Evolutionary conservation across 2,113 vertebrate species (phyloP).

Genomic region (Hydrolagus affinis): DNA sequence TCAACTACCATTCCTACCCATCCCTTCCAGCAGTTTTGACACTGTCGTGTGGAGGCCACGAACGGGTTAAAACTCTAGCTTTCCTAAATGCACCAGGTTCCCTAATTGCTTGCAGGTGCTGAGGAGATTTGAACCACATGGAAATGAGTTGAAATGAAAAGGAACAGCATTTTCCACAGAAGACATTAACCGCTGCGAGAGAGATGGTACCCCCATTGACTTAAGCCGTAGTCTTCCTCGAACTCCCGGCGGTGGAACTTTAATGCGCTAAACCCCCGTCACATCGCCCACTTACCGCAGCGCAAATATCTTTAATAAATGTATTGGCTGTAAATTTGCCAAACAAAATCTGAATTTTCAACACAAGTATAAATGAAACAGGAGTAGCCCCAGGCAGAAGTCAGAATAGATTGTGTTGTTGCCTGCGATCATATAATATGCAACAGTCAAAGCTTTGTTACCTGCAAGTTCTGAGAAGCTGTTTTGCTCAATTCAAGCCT

Average conservation of each 20-base stretch:
- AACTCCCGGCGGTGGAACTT: background rate
- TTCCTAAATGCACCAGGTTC: too few species aligned
- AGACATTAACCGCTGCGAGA: background rate
- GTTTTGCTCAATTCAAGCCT: background rate
- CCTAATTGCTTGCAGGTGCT: background rate
- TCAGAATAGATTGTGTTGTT: too few species aligned
- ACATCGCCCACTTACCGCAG: background rate
- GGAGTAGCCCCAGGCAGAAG: background rate
- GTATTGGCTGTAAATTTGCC: background rate
- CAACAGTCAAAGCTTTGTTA: background rate
- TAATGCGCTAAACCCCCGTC: background rate
- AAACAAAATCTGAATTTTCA: constrained; percentile 13
- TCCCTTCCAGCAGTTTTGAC: too few species aligned
- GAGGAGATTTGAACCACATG: background rate
- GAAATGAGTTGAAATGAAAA: constrained; percentile 4
- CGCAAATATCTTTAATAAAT: background rate
- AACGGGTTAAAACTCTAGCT: too few species aligned
- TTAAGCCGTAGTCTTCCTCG: background rate
- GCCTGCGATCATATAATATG: background rate
- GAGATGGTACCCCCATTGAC: background rate
- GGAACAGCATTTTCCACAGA: constrained; percentile 13
- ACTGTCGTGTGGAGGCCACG: too few species aligned
- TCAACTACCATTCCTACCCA: too few species aligned
- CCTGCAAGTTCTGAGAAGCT: background rate
- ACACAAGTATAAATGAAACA: constrained; percentile 15